Conservation (phyloP, 2,888 invertebrate species). For the Acleris literana region DNA sequence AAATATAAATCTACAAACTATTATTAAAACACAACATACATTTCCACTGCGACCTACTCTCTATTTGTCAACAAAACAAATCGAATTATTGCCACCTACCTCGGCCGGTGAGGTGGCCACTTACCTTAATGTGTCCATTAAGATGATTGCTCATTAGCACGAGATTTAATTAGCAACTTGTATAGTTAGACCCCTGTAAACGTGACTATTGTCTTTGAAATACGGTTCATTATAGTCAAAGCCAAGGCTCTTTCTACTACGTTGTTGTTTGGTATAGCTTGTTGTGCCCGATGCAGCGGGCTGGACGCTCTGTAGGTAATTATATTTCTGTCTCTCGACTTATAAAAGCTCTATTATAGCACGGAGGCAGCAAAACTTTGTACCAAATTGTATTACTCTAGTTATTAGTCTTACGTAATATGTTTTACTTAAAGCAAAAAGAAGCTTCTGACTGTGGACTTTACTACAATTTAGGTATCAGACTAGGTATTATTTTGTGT, state of each 20-base stretch:
- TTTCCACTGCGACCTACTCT: not conserved
- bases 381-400: no score
- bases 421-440: no score
- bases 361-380: not conserved
- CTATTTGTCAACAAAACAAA: not conserved
- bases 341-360: not conserved
- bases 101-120: constrained; percentile 20
- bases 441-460: no score
- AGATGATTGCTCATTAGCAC: constrained; percentile 26
- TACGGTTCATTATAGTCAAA: no score
- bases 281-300: constrained; percentile 5
- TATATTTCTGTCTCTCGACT: not conserved
- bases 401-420: no score
- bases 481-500: no score
- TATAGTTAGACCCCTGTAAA: not conserved
- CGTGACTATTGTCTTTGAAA: no score
- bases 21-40: not conserved
- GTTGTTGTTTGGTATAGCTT: constrained; percentile 1
- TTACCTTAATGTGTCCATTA: constrained; percentile 33
- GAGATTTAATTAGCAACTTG: constrained; percentile 21
- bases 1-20: not conserved
- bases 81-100: not conserved
- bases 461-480: no score
- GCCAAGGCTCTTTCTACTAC: no score
- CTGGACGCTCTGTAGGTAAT: not conserved